A percentile compares a stretch with the other conserved stretches of the same genome.
These are phyloP conservation scores for Polyergus mexicanus DNA, from an alignment of 1,140 invertebrate species.

Conservation along the genomic window DNA sequence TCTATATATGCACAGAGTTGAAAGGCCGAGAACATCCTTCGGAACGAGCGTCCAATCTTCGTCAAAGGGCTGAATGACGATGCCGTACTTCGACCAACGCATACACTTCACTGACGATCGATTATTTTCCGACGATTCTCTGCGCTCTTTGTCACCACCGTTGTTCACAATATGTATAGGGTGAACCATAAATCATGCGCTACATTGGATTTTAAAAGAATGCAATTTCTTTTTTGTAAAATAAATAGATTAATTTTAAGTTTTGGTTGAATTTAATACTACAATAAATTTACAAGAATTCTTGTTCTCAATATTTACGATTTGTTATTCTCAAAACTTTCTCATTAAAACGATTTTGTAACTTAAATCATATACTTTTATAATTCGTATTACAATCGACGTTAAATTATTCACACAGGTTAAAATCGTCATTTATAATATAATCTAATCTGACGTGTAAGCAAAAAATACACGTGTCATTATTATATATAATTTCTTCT, in stretches of 20 bases:
- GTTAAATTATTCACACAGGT: no score
- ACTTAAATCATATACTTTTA: background rate
- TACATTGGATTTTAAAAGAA: background rate
- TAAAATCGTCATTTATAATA: background rate
- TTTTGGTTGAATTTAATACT: background rate
- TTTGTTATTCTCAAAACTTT: background rate
- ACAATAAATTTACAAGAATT: background rate
- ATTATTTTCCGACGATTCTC: constrained; percentile 50
- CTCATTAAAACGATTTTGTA: background rate
- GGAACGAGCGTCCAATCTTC: constrained; percentile 41
- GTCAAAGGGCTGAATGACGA: constrained; percentile 32
- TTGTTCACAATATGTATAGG: constrained; percentile 15
- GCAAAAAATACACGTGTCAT: background rate
- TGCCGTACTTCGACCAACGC: constrained; percentile 17
- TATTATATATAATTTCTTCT: background rate
- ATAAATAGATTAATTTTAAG: background rate
- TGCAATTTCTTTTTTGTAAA: background rate
- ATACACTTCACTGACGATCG: constrained; percentile 44
- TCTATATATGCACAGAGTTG: background rate
- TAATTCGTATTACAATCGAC: no score
- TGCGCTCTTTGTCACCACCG: constrained; percentile 31
- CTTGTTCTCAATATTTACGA: background rate
- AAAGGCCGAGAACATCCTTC: background rate
- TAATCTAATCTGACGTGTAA: no score
- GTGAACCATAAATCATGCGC: constrained; percentile 18